These are phyloP conservation scores for Crypturellus undulatus DNA, from an alignment of 2,113 vertebrate species.

Conservation along the genomic window DNA sequence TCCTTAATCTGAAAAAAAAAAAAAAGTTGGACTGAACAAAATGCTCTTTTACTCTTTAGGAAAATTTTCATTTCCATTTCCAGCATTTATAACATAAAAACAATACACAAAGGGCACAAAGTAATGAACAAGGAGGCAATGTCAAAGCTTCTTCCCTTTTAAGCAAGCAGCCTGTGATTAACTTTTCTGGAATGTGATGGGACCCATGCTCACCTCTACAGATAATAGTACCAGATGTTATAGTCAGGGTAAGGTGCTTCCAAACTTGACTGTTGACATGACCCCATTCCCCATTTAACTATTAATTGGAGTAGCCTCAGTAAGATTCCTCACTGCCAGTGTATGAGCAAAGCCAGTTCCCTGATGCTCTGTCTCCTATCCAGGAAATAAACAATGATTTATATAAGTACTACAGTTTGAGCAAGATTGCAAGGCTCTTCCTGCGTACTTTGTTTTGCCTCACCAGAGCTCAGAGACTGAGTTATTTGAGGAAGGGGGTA, in stretches of 20 bases:
- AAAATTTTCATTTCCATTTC: neutral
- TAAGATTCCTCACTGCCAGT: neutral
- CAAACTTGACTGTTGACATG: neutral
- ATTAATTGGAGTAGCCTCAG: neutral
- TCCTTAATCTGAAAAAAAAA: neutral
- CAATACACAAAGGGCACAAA: neutral
- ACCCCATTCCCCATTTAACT: neutral
- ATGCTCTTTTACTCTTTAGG: neutral
- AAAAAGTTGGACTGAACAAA: neutral
- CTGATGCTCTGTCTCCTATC: neutral
- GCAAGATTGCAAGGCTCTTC: neutral
- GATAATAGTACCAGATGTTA: neutral
- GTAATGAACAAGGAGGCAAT: neutral
- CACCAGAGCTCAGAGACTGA: neutral
- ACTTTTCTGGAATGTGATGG: neutral
- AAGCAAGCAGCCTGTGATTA: neutral
- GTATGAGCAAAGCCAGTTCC: neutral
- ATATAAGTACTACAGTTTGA: neutral
- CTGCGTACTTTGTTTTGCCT: neutral
- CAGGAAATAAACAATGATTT: neutral
- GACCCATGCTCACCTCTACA: neutral
- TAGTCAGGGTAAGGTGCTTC: neutral
- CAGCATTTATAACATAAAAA: neutral
- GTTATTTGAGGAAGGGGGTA: neutral
- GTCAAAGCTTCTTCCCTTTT: neutral